phyloP scores from a whole-genome alignment of 2,888 invertebrate genomes.

The Hirtodrosophila cameraria region DNA sequence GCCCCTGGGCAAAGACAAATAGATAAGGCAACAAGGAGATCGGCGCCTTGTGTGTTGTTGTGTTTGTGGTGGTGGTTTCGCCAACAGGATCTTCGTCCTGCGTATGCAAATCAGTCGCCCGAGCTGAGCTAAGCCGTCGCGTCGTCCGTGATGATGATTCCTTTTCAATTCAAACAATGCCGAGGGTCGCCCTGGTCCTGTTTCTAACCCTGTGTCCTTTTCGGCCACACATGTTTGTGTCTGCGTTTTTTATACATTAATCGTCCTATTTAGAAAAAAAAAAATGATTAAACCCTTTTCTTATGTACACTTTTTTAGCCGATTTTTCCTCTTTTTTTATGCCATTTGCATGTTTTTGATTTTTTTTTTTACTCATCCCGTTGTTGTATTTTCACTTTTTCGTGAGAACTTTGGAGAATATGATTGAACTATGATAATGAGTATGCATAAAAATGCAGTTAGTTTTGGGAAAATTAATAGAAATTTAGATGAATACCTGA shows the following conservation, averaged over 20 bases:
- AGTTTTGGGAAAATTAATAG: not conserved
- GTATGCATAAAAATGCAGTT: not conserved
- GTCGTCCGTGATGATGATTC: conserved; percentile 60
- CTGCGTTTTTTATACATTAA: conserved; percentile 69
- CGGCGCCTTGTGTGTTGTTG: conserved; percentile 23
- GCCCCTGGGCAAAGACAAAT: conserved; percentile 59
- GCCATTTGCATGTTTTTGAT: conserved; percentile 43
- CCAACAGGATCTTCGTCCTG: conserved; percentile 51
- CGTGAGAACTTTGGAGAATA: conserved; percentile 67
- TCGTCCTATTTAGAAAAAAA: conserved; percentile 76
- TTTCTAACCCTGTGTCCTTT: no score
- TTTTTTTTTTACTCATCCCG: conserved; percentile 56
- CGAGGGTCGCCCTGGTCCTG: conserved; percentile 63
- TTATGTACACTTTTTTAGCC: conserved; percentile 56
- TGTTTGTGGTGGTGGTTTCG: conserved; percentile 59
- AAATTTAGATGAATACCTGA: not conserved
- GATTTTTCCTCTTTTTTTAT: conserved; percentile 74
- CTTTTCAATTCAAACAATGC: conserved; percentile 72
- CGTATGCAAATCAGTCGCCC: conserved; percentile 77
- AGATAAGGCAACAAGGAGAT: conserved; percentile 65
- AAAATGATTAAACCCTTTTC: conserved; percentile 78
- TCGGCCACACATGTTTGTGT: conserved; percentile 72
- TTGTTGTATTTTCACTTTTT: conserved; percentile 77
- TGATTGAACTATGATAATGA: conserved; percentile 13
- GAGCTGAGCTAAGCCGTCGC: conserved; percentile 19